Evolutionary conservation across 2,797 vertebrate genomes (phyloP).

Genomic region (Microhierax caerulescens): DNA sequence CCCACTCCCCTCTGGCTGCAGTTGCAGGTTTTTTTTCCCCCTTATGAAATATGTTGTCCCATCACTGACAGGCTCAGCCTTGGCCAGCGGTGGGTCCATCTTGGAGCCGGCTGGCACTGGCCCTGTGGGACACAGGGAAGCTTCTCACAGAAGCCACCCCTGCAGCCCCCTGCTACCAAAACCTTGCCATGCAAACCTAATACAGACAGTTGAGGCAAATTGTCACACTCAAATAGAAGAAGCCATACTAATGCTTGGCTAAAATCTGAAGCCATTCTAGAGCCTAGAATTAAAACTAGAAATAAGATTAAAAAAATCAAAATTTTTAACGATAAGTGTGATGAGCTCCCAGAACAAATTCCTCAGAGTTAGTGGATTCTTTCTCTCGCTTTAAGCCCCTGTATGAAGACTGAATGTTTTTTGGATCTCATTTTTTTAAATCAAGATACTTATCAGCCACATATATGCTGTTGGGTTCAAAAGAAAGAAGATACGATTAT

Average conservation of each 20-base stretch:
- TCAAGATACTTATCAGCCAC: neutral
- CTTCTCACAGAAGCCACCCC: neutral
- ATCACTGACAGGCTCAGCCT: too few species aligned
- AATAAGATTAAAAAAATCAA: neutral
- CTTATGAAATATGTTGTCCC: too few species aligned
- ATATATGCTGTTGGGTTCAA: neutral
- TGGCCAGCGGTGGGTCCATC: accelerated
- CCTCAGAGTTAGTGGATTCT: neutral
- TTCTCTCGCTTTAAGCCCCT: neutral
- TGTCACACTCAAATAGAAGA: neutral
- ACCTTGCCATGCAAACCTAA: accelerated
- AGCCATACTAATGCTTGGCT: neutral
- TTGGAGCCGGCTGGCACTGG: neutral
- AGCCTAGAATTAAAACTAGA: neutral
- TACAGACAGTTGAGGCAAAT: neutral
- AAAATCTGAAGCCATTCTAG: neutral
- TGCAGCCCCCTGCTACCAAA: neutral
- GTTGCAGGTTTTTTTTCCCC: too few species aligned
- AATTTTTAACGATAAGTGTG: neutral
- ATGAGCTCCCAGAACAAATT: neutral
- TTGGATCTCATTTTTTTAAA: neutral
- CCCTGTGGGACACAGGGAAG: accelerated
- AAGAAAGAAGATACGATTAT: neutral
- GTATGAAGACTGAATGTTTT: neutral
- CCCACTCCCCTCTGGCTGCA: too few species aligned